Conservation (phyloP, 2,888 invertebrate genomes). For the Anoplius nigerrimus region DNA sequence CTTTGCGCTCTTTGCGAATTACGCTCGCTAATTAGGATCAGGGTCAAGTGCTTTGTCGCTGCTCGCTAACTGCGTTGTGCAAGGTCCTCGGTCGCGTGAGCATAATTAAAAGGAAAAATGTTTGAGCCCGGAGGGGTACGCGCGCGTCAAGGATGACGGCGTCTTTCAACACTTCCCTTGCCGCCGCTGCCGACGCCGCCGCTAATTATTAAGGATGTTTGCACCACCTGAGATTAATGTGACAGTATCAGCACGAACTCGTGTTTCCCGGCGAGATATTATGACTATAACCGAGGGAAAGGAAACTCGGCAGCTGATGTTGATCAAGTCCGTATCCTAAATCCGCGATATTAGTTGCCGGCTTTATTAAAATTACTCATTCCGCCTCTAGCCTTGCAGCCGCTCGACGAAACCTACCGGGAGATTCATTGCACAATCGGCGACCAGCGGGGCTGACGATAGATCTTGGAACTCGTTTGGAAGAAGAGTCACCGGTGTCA, state of each 20-base stretch:
- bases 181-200: slow-evolving; percentile 35
- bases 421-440: too few species aligned
- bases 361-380: too few species aligned
- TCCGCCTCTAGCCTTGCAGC: too few species aligned
- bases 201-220: slow-evolving; percentile 55
- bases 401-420: too few species aligned
- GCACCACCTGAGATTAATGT: slow-evolving; percentile 33
- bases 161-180: slow-evolving; percentile 52
- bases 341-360: too few species aligned
- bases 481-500: too few species aligned
- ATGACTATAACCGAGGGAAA: too few species aligned
- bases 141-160: slow-evolving; percentile 14
- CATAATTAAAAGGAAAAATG: slow-evolving; percentile 33
- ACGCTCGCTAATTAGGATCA: slow-evolving; percentile 50
- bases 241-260: slow-evolving; percentile 26
- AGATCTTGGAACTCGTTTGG: too few species aligned
- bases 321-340: too few species aligned
- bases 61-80: slow-evolving; percentile 24
- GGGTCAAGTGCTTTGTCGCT: slow-evolving; percentile 49
- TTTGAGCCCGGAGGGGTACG: slow-evolving; percentile 11
- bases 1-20: slow-evolving; percentile 25
- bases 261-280: neutral
- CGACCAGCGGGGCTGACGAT: too few species aligned
- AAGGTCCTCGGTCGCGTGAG: slow-evolving; percentile 29
- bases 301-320: too few species aligned